phyloP scores from a whole-genome alignment of 2,888 invertebrate species.

The Steromphala cineraria region DNA sequence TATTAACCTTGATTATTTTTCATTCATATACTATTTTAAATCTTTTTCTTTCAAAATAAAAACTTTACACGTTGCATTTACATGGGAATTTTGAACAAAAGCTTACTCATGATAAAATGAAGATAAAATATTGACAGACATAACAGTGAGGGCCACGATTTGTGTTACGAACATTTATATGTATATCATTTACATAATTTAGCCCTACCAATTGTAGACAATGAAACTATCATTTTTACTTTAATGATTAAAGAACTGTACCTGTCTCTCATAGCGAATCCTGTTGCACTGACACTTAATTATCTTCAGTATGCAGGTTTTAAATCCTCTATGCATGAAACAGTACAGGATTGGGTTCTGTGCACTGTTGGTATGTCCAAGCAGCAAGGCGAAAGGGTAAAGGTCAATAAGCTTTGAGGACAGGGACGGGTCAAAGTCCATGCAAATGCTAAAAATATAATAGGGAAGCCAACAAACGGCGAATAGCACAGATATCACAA shows the following conservation, averaged over 20 bases:
- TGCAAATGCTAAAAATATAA: slow-evolving; percentile 82
- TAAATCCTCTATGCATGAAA: slow-evolving; percentile 84
- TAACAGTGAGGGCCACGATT: too few relatives aligned
- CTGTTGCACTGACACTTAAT: slow-evolving; percentile 43
- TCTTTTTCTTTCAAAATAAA: too few relatives aligned
- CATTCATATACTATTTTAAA: too few relatives aligned
- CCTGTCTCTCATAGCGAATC: slow-evolving; percentile 31
- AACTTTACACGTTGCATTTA: too few relatives aligned
- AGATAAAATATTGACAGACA: too few relatives aligned
- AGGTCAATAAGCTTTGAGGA: slow-evolving; percentile 67
- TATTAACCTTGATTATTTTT: too few relatives aligned
- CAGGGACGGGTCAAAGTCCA: slow-evolving; percentile 77
- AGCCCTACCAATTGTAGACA: too few relatives aligned
- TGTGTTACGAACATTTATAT: too few relatives aligned
- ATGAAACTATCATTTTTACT: background rate
- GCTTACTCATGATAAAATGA: too few relatives aligned
- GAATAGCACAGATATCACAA: slow-evolving; percentile 84
- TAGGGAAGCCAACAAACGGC: slow-evolving; percentile 88
- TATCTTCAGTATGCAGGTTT: slow-evolving; percentile 73
- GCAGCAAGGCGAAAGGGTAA: slow-evolving; percentile 81
- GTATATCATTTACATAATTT: too few relatives aligned
- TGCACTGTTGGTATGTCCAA: slow-evolving; percentile 86
- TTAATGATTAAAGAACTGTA: background rate
- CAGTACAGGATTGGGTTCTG: slow-evolving; percentile 87
- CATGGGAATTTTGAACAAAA: too few relatives aligned